phyloP scores from a whole-genome alignment of 2,797 vertebrate genomes.

The Eospalax fontanierii region DNA sequence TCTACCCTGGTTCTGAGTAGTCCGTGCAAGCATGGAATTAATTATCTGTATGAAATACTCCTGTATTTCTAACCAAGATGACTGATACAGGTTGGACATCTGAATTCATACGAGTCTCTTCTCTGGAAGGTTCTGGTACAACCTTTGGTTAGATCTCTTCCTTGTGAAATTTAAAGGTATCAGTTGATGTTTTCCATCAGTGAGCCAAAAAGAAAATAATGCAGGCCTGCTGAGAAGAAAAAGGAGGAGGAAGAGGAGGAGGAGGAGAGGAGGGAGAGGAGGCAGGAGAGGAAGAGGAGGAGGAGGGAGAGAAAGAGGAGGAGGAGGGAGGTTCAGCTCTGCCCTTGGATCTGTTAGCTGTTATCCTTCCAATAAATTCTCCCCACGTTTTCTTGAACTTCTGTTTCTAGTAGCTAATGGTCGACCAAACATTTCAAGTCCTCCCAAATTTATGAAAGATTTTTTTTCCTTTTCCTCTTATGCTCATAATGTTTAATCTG shows the following conservation, averaged over 20 bases:
- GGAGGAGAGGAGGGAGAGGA: neutral
- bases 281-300: too few relatives aligned
- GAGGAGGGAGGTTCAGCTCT: neutral
- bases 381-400: neutral
- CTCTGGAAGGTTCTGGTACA: neutral
- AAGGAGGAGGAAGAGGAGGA: neutral
- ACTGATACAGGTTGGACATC: neutral
- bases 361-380: neutral
- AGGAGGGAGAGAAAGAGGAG: rapidly evolving
- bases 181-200: neutral
- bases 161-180: neutral
- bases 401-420: neutral
- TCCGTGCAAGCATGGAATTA: neutral
- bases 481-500: neutral
- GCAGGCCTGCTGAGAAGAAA: neutral
- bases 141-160: neutral
- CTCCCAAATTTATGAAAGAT: neutral
- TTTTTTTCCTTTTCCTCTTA: slow-evolving; percentile 8
- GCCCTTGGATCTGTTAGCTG: neutral
- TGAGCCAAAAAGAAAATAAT: neutral
- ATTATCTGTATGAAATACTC: rapidly evolving
- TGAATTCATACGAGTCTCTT: neutral
- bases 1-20: rapidly evolving
- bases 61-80: neutral
- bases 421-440: neutral